Evolutionary conservation across 2,113 vertebrate genomes (phyloP).

Genomic region (Panurus biarmicus): DNA sequence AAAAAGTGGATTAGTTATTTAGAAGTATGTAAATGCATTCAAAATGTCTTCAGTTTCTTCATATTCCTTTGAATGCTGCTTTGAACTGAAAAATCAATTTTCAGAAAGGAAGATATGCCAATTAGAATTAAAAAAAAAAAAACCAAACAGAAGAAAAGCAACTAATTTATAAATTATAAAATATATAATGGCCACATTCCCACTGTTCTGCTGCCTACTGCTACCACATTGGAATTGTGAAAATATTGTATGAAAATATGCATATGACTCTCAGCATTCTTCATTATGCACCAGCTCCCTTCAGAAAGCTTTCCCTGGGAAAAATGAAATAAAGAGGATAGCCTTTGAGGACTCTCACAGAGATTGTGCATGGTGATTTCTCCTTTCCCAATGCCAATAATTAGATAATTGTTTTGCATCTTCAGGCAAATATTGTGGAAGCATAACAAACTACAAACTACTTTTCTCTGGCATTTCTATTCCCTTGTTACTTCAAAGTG

Average conservation of each 20-base stretch:
- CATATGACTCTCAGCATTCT: neutral
- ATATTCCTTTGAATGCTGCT: conserved; percentile 34
- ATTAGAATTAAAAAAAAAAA: neutral
- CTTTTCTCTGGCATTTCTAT: neutral
- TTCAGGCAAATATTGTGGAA: neutral
- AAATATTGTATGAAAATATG: neutral
- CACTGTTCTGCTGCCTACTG: neutral
- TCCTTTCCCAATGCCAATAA: neutral
- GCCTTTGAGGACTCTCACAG: neutral
- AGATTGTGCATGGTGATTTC: neutral
- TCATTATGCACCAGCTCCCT: neutral
- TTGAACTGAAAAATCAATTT: conserved; percentile 59
- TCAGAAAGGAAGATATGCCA: conserved; percentile 25
- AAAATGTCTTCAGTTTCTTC: conserved; percentile 34
- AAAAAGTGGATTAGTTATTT: conserved; percentile 41
- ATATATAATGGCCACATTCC: neutral
- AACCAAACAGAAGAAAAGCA: neutral
- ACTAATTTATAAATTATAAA: neutral
- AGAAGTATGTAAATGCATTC: conserved; percentile 42
- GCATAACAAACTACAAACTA: neutral
- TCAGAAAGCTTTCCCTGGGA: neutral
- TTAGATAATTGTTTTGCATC: neutral
- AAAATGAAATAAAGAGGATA: neutral
- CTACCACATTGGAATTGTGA: neutral
- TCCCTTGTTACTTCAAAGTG: neutral